These are phyloP conservation scores for Cricetomys ansorgei DNA, from an alignment of 2,113 vertebrate species.

Conservation along the genomic window DNA sequence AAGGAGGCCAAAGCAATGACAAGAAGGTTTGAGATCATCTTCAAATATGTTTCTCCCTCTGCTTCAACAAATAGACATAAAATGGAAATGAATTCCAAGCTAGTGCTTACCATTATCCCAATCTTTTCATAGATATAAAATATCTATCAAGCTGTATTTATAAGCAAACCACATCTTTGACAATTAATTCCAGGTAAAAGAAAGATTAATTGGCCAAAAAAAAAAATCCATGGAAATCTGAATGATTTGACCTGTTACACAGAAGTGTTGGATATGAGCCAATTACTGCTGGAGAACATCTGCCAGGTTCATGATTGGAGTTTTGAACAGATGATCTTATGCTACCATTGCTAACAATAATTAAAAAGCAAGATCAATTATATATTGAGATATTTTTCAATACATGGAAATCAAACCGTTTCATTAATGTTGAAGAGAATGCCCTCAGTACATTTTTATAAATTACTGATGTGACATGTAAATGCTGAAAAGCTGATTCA, in stretches of 20 bases:
- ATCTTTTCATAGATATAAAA: constrained; percentile 31
- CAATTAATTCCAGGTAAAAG: constrained; percentile 65
- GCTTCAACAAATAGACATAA: constrained; percentile 30
- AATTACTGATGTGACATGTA: neutral
- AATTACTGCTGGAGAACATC: constrained; percentile 59
- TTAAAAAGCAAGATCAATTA: constrained; percentile 73
- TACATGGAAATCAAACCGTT: constrained; percentile 58
- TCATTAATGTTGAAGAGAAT: constrained; percentile 15
- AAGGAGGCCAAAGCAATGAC: neutral
- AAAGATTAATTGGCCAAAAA: constrained; percentile 75
- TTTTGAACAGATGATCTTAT: constrained; percentile 72
- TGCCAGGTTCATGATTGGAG: constrained; percentile 72
- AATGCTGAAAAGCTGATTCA: neutral
- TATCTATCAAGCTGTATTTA: constrained; percentile 42
- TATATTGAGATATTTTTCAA: constrained; percentile 68
- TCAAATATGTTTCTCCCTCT: constrained; percentile 23
- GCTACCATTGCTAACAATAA: constrained; percentile 72
- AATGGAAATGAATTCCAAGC: constrained; percentile 28
- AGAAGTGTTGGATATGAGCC: constrained; percentile 63
- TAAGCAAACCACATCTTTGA: constrained; percentile 67
- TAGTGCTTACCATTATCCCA: neutral
- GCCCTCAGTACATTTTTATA: neutral
- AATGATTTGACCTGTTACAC: constrained; percentile 68
- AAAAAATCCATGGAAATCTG: constrained; percentile 69
- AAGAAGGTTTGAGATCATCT: constrained; percentile 33